phyloP scores from a whole-genome alignment of 2,797 vertebrate species.

The Phataginus tetradactyla region DNA sequence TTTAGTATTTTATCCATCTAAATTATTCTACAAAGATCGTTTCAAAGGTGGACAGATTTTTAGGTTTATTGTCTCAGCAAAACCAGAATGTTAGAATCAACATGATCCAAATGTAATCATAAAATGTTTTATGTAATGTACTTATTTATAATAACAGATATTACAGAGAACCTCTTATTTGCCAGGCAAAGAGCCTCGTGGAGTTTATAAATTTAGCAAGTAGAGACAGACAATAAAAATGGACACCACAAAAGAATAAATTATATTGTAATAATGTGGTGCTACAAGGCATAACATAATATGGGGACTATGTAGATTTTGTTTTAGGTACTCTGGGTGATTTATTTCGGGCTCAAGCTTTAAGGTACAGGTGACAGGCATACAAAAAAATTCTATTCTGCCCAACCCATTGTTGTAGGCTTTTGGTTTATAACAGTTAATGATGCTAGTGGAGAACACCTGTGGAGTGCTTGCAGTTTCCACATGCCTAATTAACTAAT shows the following conservation, averaged over 20 bases:
- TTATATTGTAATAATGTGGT: background rate
- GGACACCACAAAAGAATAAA: background rate
- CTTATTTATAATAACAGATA: background rate
- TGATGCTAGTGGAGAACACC: background rate
- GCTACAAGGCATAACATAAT: background rate
- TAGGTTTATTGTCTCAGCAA: slow-evolving; percentile 4
- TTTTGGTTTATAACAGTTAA: background rate
- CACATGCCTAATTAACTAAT: background rate
- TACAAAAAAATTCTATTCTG: background rate
- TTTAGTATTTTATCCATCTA: slow-evolving; percentile 22
- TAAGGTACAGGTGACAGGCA: background rate
- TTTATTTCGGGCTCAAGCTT: background rate
- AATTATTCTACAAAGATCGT: slow-evolving; percentile 55
- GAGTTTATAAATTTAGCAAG: background rate
- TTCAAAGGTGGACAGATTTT: background rate
- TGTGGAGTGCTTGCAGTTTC: background rate
- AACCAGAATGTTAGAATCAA: slow-evolving; percentile 35
- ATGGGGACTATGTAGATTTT: background rate
- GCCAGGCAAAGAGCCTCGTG: background rate
- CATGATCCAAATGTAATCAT: slow-evolving; percentile 1
- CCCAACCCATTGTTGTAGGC: background rate
- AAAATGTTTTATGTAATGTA: background rate
- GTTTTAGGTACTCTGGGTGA: background rate
- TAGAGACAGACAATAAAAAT: background rate
- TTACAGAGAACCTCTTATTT: background rate